Conservation (phyloP, 2,888 invertebrate species). For the Latheticus oryzae region DNA sequence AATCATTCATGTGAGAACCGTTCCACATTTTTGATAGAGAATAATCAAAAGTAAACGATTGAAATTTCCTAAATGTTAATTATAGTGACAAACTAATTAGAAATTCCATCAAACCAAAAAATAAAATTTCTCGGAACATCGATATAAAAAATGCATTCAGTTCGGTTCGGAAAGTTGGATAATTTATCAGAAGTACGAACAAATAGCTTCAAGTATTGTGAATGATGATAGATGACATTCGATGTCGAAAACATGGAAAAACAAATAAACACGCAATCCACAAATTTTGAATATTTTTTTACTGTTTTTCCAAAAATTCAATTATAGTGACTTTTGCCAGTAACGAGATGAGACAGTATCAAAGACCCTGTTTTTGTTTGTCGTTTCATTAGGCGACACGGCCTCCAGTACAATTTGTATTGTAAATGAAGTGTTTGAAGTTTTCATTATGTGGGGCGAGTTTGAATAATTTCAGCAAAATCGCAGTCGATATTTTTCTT, state of each 20-base stretch:
- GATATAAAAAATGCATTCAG: constrained; percentile 10
- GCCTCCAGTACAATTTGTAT: constrained; percentile 40
- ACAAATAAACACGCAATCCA: no score
- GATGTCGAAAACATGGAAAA: no score
- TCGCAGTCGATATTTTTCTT: constrained; percentile 11
- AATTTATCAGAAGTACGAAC: constrained; percentile 16
- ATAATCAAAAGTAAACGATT: constrained; percentile 2
- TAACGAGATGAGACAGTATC: constrained; percentile 19
- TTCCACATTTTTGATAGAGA: constrained; percentile 1
- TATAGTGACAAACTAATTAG: background rate
- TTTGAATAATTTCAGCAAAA: constrained; percentile 37
- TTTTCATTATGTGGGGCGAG: constrained; percentile 38
- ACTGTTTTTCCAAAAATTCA: constrained; percentile 18
- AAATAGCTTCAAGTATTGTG: constrained; percentile 23
- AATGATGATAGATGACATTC: constrained; percentile 26
- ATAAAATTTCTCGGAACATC: constrained; percentile 2
- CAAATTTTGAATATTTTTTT: no score
- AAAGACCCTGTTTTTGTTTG: constrained; percentile 36
- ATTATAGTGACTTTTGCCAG: constrained; percentile 24
- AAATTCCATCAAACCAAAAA: constrained; percentile 6
- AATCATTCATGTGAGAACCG: constrained; percentile 10
- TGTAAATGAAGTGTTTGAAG: constrained; percentile 44
- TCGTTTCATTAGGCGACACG: constrained; percentile 25
- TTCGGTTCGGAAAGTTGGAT: background rate
- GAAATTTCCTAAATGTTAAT: constrained; percentile 9